A percentile compares a stretch with the other conserved stretches of the same genome.
These are phyloP conservation scores for Tragelaphus scriptus DNA, from an alignment of 2,113 vertebrate species.

Conservation along the genomic window DNA sequence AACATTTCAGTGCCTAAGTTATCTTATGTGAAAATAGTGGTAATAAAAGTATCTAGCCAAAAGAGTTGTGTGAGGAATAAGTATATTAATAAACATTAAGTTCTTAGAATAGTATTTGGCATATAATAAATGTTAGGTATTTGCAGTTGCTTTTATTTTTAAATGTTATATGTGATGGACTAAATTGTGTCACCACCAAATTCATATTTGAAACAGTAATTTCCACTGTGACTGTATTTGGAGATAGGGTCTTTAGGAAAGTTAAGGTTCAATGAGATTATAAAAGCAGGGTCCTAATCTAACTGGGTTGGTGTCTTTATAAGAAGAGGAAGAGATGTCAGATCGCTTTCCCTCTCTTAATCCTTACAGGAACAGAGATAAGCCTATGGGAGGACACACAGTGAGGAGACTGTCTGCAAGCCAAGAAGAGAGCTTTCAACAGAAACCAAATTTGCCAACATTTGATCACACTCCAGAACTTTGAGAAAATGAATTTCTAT, in stretches of 20 bases:
- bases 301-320: neutral
- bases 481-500: neutral
- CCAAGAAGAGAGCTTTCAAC: neutral
- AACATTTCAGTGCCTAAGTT: neutral
- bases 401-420: neutral
- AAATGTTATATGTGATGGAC: neutral
- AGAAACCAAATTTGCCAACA: neutral
- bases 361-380: neutral
- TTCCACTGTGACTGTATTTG: neutral
- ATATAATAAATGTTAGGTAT: neutral
- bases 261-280: neutral
- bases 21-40: neutral
- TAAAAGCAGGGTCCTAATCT: neutral
- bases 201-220: neutral
- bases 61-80: neutral
- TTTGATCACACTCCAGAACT: neutral
- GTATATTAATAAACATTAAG: neutral
- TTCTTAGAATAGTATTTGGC: neutral
- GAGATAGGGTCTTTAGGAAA: neutral
- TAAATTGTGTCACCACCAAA: neutral
- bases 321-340: neutral
- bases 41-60: neutral
- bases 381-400: neutral
- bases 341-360: neutral
- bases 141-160: neutral